Conservation (phyloP, 2,113 vertebrate genomes). For the Agapornis roseicollis region DNA sequence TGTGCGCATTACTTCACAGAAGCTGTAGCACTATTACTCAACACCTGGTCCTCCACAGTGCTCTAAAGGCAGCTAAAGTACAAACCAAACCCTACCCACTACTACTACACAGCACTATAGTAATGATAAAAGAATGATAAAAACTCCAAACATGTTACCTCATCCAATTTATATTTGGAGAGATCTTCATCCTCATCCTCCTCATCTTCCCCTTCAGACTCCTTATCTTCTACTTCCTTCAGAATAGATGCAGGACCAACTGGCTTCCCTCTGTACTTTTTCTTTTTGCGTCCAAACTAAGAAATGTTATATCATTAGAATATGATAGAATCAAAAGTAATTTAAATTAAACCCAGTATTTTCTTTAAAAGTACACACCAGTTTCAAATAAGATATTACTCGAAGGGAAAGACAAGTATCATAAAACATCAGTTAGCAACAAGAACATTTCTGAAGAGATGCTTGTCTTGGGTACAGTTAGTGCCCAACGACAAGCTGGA, state of each 20-base stretch:
- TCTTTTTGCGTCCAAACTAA: constrained; percentile 98
- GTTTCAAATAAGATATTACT: not conserved
- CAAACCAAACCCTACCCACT: not conserved
- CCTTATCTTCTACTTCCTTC: constrained; percentile 90
- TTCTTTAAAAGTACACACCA: rapidly evolving
- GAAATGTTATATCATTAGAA: not conserved
- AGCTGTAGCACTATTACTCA: rapidly evolving
- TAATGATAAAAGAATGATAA: not conserved
- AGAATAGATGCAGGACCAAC: constrained; percentile 78
- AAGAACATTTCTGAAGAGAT: not conserved
- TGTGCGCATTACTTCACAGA: not conserved
- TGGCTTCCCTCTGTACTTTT: constrained; percentile 91
- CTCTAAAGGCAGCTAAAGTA: not conserved
- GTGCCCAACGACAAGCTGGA: not conserved
- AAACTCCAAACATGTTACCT: constrained; percentile 65
- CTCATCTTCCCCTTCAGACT: constrained; percentile 89
- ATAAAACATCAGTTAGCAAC: not conserved
- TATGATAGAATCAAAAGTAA: not conserved
- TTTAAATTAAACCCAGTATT: not conserved
- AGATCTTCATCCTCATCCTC: constrained; percentile 96
- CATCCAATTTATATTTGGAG: constrained; percentile 95
- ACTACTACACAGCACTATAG: not conserved
- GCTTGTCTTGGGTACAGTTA: rapidly evolving
- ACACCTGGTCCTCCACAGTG: not conserved
- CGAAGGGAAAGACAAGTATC: not conserved